Base-by-base conservation (phyloP, 2,888 invertebrate genomes). In the Prosopocoilus inquinatus region DNA sequence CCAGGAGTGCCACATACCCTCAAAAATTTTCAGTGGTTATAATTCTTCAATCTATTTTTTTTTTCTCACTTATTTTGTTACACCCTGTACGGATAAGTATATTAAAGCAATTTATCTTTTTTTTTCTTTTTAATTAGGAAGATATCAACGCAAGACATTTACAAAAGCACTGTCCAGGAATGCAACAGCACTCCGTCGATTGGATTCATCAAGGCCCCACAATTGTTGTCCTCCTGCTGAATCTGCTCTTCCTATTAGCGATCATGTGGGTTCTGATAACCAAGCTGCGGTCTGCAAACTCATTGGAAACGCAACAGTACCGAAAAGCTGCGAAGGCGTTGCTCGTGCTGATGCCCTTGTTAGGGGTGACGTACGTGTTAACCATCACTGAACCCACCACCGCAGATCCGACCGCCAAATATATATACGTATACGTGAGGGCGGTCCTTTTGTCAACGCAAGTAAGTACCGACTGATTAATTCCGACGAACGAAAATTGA, bases 181-280 rank as follows among this genome's bases (percentile, higher is more conserved):
- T 93, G 83, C 84, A 86, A 67, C 84, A 86, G 59, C 87, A 90
- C 70, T 80, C 83, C 50, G 89, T 89, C 50, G 94, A 95, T 76
- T 94, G 92, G 90, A 89, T 95, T 66, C 91, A 90, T 75, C 90
- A 92, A 72, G 87, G 84, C 0, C 94, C 95, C 0, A 91, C 92
- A 2, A 84, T 94, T 60, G 78, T 84, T 15, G 92, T 94, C 8
- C 84, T 96, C 28, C 84, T 88, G 53, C 84, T 93, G 65, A 94
- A 95, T 80, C 82, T 89, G 47, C 82, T 90, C 67, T 93, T 93
- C 77, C 84, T 93, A 57, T 79, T 90, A 66, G 85, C 85, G 80
- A 92, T 94, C 67, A 91, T 94, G 90, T 91, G 93, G 88, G 94
- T 96, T 48, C 81, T 96, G 61, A 94, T 96, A 71, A 95, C 94